phyloP scores from a whole-genome alignment of 2,888 invertebrate species.

The Drymonia ruficornis region DNA sequence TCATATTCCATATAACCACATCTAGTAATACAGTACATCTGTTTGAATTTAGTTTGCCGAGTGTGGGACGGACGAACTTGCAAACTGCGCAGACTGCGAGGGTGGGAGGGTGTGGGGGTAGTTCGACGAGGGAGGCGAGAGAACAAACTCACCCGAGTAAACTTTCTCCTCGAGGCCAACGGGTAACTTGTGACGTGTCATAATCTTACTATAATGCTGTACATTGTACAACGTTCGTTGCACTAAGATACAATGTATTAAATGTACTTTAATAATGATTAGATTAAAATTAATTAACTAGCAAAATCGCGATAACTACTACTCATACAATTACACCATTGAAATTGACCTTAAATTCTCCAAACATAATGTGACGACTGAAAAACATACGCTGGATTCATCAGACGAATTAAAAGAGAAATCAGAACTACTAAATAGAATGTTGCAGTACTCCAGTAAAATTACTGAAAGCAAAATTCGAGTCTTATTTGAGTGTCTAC shows the following conservation, averaged over 20 bases:
- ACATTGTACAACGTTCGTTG: constrained; percentile 34
- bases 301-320: no score
- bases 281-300: background rate
- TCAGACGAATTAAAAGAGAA: no score
- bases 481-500: background rate
- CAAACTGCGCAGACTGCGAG: constrained; percentile 60
- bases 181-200: constrained; percentile 66
- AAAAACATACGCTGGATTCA: no score
- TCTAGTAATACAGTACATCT: constrained; percentile 47
- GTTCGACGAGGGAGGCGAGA: constrained; percentile 26
- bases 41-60: constrained; percentile 48
- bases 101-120: constrained; percentile 15
- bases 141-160: constrained; percentile 56
- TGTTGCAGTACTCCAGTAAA: no score
- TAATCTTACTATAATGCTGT: constrained; percentile 54
- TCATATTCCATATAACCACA: constrained; percentile 19
- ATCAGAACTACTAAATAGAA: no score
- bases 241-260: constrained; percentile 13
- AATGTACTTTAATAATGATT: background rate
- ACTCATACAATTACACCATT: no score
- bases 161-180: constrained; percentile 66
- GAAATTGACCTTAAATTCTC: no score
- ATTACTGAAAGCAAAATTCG: background rate
- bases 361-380: no score
- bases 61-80: constrained; percentile 51